Percentiles rank a stretch among this genome's conserved stretches.
Conservation (phyloP, 2,797 vertebrate genomes). For the Threskiornis aethiopicus region DNA sequence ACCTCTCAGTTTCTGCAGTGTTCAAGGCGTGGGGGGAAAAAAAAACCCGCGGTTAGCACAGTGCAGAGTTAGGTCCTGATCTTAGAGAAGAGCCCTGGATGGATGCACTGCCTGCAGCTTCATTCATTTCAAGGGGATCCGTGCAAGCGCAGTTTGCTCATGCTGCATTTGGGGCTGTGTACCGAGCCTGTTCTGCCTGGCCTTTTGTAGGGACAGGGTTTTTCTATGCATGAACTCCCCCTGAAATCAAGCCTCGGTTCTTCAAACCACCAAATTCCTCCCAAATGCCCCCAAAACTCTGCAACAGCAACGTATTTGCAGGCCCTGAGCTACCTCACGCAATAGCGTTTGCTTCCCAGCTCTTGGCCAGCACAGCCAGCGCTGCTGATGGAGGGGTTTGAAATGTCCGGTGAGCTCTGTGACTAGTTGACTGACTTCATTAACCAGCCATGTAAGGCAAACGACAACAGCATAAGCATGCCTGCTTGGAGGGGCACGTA, state of each 20-base stretch:
- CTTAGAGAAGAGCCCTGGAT: neutral
- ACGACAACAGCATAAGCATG: neutral
- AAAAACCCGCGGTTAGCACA: neutral
- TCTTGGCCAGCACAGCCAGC: neutral
- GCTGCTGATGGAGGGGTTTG: neutral
- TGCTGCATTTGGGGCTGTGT: neutral
- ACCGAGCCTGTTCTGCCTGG: neutral
- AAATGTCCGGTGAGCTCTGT: neutral
- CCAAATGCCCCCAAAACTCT: neutral
- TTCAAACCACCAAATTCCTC: neutral
- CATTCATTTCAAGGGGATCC: neutral
- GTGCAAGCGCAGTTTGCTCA: neutral
- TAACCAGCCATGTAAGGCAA: neutral
- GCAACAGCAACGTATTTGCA: neutral
- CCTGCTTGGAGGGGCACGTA: neutral
- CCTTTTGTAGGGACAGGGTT: neutral
- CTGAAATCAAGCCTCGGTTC: neutral
- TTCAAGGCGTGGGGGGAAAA: neutral
- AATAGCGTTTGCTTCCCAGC: neutral
- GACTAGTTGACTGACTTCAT: neutral
- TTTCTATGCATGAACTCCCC: neutral
- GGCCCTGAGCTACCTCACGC: neutral
- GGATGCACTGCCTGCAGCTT: neutral
- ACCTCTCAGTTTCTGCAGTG: neutral
- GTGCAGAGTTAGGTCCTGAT: neutral